These are phyloP conservation scores for Oncorhynchus keta DNA, from an alignment of 2,113 vertebrate genomes.

Conservation along the genomic window DNA sequence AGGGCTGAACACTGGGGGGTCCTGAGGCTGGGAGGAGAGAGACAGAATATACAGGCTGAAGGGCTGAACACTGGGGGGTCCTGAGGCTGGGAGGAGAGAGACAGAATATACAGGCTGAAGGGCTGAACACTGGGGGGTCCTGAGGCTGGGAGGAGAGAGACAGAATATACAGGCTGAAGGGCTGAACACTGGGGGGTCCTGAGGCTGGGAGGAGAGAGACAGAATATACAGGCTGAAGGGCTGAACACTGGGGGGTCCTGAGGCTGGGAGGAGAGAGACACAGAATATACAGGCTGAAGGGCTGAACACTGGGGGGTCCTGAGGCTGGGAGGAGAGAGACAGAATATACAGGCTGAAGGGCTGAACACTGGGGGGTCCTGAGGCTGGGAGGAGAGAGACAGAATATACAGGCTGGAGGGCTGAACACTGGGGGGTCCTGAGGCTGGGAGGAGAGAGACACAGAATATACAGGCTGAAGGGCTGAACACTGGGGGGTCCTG, in stretches of 20 bases:
- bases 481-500: constrained; percentile 83
- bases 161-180: constrained; percentile 42
- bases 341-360: too few species aligned
- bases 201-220: constrained; percentile 66
- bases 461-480: constrained; percentile 43
- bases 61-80: constrained; percentile 81
- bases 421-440: constrained; percentile 82
- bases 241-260: constrained; percentile 83
- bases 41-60: constrained; percentile 2
- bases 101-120: constrained; percentile 37
- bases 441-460: constrained; percentile 60
- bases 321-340: too few species aligned
- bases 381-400: too few species aligned
- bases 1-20: too few species aligned
- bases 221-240: constrained; percentile 43
- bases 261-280: constrained; percentile 62
- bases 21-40: too few species aligned
- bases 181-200: constrained; percentile 81
- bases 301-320: too few species aligned
- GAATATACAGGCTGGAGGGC: constrained; percentile 62
- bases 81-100: constrained; percentile 72
- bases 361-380: too few species aligned
- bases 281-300: constrained; percentile 5
- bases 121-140: constrained; percentile 80
- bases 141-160: constrained; percentile 72